Percentiles rank a stretch among this genome's conserved stretches.
These are phyloP conservation scores for Tipula helvola DNA, from an alignment of 2,888 invertebrate species.

Conservation along the genomic window DNA sequence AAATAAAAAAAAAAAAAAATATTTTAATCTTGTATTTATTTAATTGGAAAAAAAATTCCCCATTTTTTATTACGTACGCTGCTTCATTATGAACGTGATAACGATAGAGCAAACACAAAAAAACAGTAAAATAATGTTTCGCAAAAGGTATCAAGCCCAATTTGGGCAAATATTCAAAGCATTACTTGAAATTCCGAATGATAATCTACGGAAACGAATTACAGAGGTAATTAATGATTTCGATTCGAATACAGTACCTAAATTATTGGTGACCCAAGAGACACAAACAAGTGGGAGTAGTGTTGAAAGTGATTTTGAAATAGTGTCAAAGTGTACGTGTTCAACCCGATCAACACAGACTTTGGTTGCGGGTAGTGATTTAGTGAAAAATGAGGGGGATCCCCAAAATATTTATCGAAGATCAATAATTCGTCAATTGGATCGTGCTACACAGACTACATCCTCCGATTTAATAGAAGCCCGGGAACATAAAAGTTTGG, in stretches of 20 bases:
- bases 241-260: neutral
- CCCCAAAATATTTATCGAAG: neutral
- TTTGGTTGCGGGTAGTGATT: neutral
- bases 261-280: neutral
- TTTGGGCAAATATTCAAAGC: conserved; percentile 22
- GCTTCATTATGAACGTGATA: neutral
- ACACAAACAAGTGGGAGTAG: neutral
- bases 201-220: conserved; percentile 26
- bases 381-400: neutral
- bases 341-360: neutral
- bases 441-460: neutral
- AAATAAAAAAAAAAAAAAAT: no score
- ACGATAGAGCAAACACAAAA: neutral
- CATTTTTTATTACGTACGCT: neutral
- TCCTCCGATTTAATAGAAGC: neutral
- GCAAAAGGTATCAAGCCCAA: neutral
- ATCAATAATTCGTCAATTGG: neutral
- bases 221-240: conserved; percentile 27
- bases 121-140: neutral
- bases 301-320: neutral
- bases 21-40: neutral
- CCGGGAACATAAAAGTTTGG: neutral
- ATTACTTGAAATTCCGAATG: conserved; percentile 27
- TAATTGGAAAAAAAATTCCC: neutral
- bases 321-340: neutral